A percentile compares a stretch with the other conserved stretches of the same genome.
Conservation (phyloP, 35 echinoderm and acorn worm species). For the Heliocidaris tuberculata region DNA sequence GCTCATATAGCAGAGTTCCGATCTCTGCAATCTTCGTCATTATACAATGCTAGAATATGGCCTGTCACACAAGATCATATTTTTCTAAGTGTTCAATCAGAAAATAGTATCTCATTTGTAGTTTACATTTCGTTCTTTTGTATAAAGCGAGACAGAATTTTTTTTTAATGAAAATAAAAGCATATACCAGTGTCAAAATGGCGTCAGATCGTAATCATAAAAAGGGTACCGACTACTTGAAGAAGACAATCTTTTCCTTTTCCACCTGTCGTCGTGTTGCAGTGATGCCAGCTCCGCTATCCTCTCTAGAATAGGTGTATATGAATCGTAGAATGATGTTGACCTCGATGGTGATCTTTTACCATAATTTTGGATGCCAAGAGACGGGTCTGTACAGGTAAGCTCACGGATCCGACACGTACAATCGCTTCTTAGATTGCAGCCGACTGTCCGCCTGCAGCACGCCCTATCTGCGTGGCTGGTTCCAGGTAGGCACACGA, state of each 20-base stretch:
- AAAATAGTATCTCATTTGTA: constrained; percentile 37
- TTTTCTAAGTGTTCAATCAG: not conserved
- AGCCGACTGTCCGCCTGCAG: not conserved
- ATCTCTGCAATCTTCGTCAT: not conserved
- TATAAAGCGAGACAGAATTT: constrained; percentile 17
- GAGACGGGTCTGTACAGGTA: not conserved
- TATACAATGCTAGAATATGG: not conserved
- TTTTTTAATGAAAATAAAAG: not conserved
- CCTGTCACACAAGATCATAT: not conserved
- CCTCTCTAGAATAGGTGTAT: constrained; percentile 13
- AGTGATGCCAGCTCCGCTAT: constrained; percentile 26
- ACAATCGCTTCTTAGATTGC: not conserved
- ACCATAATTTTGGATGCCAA: not conserved
- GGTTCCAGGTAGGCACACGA: constrained; percentile 27
- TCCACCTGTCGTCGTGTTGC: not conserved
- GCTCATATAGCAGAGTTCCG: not conserved
- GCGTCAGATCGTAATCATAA: not conserved
- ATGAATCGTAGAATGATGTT: not conserved
- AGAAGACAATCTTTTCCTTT: constrained; percentile 1
- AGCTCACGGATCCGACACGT: not conserved
- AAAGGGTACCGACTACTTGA: constrained; percentile 30
- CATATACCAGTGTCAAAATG: constrained; percentile 32
- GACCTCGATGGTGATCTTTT: not conserved
- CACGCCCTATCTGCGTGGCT: constrained; percentile 19
- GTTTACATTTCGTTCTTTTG: not conserved